phyloP scores from a whole-genome alignment of 37 sponge, comb jelly and placozoan species.

The Chondrilla cf. caribensis region DNA sequence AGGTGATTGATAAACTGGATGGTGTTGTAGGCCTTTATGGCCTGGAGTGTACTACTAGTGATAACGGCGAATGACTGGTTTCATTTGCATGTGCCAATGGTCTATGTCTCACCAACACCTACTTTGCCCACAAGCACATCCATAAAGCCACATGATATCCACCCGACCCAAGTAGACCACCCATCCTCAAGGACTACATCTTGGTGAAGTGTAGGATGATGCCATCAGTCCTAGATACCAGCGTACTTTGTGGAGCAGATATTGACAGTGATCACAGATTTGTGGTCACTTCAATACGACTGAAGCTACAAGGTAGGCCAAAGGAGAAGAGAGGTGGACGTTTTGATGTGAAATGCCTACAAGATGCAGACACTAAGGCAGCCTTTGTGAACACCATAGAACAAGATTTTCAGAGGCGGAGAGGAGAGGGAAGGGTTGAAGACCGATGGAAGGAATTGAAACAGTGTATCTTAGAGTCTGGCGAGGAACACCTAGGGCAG shows the following conservation, averaged over 20 bases:
- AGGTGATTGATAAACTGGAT: neutral
- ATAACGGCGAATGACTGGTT: conserved; percentile 10
- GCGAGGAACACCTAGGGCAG: neutral
- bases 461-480: conserved; percentile 2
- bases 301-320: neutral
- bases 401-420: neutral
- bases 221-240: conserved; percentile 6
- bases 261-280: conserved; percentile 7
- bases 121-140: conserved; percentile 8
- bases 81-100: conserved; percentile 22
- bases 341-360: conserved; percentile 1
- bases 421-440: neutral
- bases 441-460: neutral
- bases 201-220: neutral
- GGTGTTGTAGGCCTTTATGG: conserved; percentile 7
- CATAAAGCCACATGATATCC: conserved; percentile 12
- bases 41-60: neutral
- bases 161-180: neutral
- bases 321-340: neutral
- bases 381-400: neutral
- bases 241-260: neutral
- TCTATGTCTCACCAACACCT: conserved; percentile 5
- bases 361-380: neutral
- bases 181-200: neutral
- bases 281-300: neutral